Base-by-base conservation (phyloP, 2,113 vertebrate species). In the Eretmochelys imbricata region DNA sequence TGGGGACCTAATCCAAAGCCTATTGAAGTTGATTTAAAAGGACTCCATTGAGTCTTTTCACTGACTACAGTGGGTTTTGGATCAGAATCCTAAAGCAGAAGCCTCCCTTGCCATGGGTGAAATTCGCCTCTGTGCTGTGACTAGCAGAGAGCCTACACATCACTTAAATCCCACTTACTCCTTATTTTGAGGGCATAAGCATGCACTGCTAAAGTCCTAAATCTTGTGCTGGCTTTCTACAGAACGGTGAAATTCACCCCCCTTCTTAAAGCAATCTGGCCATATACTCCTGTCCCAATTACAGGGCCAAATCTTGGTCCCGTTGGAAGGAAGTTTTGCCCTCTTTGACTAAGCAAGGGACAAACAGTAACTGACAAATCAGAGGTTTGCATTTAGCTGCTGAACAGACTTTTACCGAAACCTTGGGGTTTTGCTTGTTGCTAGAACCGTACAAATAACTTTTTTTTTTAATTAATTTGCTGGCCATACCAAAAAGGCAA, bases 341-440 rank as follows among this genome's bases (percentile, higher is more conserved):
- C 13, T 80, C 29, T 7, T 1, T 8, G 80, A 17, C 46, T 80
- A 29, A 92, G 89, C 17, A 87, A 69, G 38, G 88, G 93, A 84
- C 4, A 88, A 59, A 50, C 4, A 2, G 8, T 50, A n/a, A 55
- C 38, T 80, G 89, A 69, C 16, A 69, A 35, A n/a, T 51, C 57
- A 65, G n/a, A 82, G 35, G 85, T 57, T 83, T 62, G n/a, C 2
- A 1, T 69, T 91, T 90, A 91, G 49, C 10, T 62, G 48, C 5
- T 46, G 46, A 80, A 51, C 0, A 1, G 59, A 31, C n/a, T 12
- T 1, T 0, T 69, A 9, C 62, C n/a, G 62, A 17, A 84, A 92
- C 55, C 31, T 42, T 83, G 5, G 85, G 5, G 9, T 84, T 55
- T 89, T 83, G 31, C 16, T n/a, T 69, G 31, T 69, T 69, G 6